These are phyloP conservation scores for Tethya wilhelma DNA, from an alignment of 37 sponge, comb jelly and placozoan genomes.

Conservation along the genomic window DNA sequence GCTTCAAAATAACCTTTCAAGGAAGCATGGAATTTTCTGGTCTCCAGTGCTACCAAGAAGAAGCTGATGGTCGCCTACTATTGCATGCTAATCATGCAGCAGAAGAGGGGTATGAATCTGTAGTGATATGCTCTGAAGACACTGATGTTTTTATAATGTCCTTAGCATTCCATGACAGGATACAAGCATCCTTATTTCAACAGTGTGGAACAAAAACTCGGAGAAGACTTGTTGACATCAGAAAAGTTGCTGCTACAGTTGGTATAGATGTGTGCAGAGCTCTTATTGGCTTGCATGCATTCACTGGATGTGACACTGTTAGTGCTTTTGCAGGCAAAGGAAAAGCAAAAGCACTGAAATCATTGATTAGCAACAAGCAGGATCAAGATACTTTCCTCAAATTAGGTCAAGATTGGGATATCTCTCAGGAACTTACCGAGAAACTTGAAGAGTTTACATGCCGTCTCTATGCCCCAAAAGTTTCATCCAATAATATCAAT, in stretches of 20 bases:
- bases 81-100: slow-evolving; percentile 36
- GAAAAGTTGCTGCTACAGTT: slow-evolving; percentile 8
- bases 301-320: slow-evolving; percentile 35
- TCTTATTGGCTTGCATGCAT: slow-evolving; percentile 27
- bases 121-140: slow-evolving; percentile 36
- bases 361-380: not conserved
- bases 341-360: slow-evolving; percentile 27
- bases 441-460: not conserved
- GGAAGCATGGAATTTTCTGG: not conserved
- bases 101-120: slow-evolving; percentile 14
- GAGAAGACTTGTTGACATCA: not conserved
- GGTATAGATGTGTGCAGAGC: not conserved
- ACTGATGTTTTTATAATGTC: slow-evolving; percentile 33
- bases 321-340: slow-evolving; percentile 16
- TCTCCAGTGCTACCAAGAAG: slow-evolving; percentile 17
- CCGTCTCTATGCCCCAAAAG: not conserved
- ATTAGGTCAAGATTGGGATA: slow-evolving; percentile 11
- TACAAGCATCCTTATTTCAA: not conserved
- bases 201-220: slow-evolving; percentile 16
- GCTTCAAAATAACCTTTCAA: slow-evolving; percentile 2
- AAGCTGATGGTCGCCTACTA: slow-evolving; percentile 34
- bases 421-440: not conserved
- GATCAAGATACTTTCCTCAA: slow-evolving; percentile 1
- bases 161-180: slow-evolving; percentile 23
- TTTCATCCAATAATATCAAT: not conserved